phyloP scores from a whole-genome alignment of 2,888 invertebrate genomes.

The Netelia melanura region DNA sequence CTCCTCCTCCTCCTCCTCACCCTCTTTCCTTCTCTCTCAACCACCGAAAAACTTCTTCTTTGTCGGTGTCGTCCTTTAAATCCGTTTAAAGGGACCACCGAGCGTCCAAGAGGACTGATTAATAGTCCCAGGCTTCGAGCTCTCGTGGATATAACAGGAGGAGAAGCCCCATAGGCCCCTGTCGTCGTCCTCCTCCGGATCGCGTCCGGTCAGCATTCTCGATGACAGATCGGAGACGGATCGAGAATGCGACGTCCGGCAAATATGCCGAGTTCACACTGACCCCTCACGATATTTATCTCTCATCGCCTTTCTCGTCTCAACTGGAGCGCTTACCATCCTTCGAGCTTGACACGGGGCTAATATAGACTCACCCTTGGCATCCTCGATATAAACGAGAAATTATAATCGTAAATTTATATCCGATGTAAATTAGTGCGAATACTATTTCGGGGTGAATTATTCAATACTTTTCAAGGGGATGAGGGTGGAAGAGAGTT shows the following conservation, averaged over 20 bases:
- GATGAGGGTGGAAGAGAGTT: no score
- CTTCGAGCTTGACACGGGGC: neutral
- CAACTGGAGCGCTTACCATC: constrained; percentile 11
- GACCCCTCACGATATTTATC: constrained; percentile 47
- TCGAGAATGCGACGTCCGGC: constrained; percentile 80
- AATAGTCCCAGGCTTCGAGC: constrained; percentile 75
- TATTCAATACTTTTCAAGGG: no score
- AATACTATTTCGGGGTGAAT: no score
- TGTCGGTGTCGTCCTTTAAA: constrained; percentile 81
- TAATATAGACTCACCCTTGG: neutral
- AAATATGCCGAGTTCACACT: constrained; percentile 81
- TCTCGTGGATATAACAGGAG: constrained; percentile 56
- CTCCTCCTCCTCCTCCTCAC: no score
- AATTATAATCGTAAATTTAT: neutral
- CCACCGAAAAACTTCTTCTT: constrained; percentile 75
- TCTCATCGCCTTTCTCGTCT: constrained; percentile 10
- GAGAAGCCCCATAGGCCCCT: constrained; percentile 67
- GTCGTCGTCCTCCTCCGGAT: neutral
- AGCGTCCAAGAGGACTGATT: constrained; percentile 78
- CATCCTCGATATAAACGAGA: neutral
- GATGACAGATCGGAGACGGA: constrained; percentile 79
- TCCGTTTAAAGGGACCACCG: constrained; percentile 82
- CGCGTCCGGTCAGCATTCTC: constrained; percentile 54
- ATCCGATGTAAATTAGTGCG: neutral
- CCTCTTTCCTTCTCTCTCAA: constrained; percentile 39